Evolutionary conservation across 2,797 vertebrate genomes (phyloP), one percentile per base, ranked within the genome.

Genomic region (Gallinago nigripennis): DNA sequence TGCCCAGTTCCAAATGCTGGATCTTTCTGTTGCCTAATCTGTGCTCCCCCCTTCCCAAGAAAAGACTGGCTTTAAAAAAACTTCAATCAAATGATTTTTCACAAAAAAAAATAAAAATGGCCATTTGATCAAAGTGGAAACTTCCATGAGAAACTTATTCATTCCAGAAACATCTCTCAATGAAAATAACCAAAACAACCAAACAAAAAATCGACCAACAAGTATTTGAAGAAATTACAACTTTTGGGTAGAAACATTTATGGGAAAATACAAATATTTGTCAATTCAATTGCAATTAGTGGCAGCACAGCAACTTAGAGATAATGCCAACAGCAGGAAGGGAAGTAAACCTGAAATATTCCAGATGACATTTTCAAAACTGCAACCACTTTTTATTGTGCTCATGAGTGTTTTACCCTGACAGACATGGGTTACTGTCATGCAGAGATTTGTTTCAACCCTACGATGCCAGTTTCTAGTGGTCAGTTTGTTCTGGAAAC

Each of bases 181-280:
- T 25, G 2, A 53, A 45, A 9, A 13, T 31, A 58, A 9, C 25
- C 48, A 13, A n/a, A 25, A 3, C 2, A 24, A 50, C 16, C 3
- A 14, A 17, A 11, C 21, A 16, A 27, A 24, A 11, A 21, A 1
- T 1, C 6, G 20, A 48, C 2, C 8, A 35, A 54, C 6, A 61
- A 78, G 18, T 56, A 37, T 30, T 31, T 54, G 7, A 43, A 76
- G 58, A 48, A 82, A 72, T 8, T 0, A 4, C 28, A 46, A n/a
- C 4, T 5, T 84, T 53, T 28, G 53, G 12, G 25, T 31, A 43
- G 58, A 35, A 82, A 58, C 7, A 27, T 24, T 85, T n/a, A 14
- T 5, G 4, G 8, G 45, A 56, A 84, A 57, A 1, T 11, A 56
- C 24, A 28, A 76, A 33, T 3, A 1, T 1, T 50, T 63, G 33